phyloP scores from a whole-genome alignment of 2,113 vertebrate genomes.

The Onychostruthus taczanowskii region DNA sequence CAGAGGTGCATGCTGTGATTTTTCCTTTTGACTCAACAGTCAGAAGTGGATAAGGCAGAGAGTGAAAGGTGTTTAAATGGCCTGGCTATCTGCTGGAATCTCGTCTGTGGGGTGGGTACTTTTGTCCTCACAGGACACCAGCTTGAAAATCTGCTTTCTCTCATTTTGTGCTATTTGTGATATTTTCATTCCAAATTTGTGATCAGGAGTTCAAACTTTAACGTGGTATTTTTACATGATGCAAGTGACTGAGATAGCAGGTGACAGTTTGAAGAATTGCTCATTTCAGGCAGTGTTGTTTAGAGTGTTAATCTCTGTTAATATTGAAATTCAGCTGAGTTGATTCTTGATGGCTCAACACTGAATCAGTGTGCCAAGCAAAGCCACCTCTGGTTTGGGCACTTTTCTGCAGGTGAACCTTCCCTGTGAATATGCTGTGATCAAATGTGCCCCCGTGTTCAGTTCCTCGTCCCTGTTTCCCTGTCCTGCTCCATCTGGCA shows the following conservation, averaged over 20 bases:
- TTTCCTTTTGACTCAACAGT: background rate
- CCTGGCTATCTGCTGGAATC: background rate
- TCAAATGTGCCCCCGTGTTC: accelerated
- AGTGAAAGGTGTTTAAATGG: background rate
- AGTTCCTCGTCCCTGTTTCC: background rate
- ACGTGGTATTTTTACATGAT: background rate
- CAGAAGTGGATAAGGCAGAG: background rate
- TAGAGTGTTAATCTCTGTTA: background rate
- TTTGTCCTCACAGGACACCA: background rate
- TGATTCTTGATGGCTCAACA: background rate
- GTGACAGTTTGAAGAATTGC: background rate
- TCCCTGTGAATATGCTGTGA: background rate
- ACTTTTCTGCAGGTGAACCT: background rate
- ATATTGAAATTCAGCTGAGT: background rate
- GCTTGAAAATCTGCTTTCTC: background rate
- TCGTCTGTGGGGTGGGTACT: background rate
- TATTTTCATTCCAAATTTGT: background rate
- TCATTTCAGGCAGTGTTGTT: background rate
- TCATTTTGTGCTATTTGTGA: background rate
- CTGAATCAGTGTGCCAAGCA: background rate
- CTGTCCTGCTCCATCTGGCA: background rate
- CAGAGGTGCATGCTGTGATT: accelerated
- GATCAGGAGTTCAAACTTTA: background rate
- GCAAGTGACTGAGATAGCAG: accelerated
- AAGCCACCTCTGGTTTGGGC: background rate